Base-by-base conservation (phyloP, 2,888 invertebrate species). In the Colletes collaris region DNA sequence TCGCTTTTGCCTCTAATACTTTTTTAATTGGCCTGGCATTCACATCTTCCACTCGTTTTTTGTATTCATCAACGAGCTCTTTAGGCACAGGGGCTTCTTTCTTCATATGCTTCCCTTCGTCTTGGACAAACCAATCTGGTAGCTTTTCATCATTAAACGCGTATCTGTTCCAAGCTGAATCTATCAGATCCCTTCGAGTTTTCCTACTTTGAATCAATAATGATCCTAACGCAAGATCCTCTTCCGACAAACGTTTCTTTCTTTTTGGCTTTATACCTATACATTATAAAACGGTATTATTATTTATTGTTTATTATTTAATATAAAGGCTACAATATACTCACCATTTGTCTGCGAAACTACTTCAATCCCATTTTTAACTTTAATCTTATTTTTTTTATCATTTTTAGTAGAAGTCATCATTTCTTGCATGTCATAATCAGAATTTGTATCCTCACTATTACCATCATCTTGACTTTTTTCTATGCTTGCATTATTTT, bases 1-100 rank as follows among this genome's bases (percentile, higher is more conserved):
- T 96, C 0, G 98, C 98, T 93, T 98, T 99, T 0, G 99, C 99
- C 94, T 99, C 99, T 86, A 98, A 95, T 0, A 99, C 97, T 93
- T 99, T 99, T 94, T 99, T 99, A 81, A 99, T 98, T 13, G 99
- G 98, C 79, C 98, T 95, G 0, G 97, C 97, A 93, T 99, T 98
- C 53, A 99, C 95, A 85, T 98, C 99, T 92, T 96, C 95, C 13
- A 97, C 93, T 87, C 95, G 95, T 84, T 96, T 96, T 87, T 96
- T 96, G 92, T 99, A 99, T 89, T 98, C 97, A 55, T 97, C 95
- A 0, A 97, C 95, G 70, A 97, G 94, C 93, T 96, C 97, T 95
- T 97, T 96, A 5, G 98, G 97, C 49, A 99, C 97, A 3, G 97
- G 97, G 10, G 96, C 93, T 75, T 96, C 96, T 91, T 96, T 97